phyloP scores from a whole-genome alignment of 2,888 invertebrate species.

The Agriotes lineatus region DNA sequence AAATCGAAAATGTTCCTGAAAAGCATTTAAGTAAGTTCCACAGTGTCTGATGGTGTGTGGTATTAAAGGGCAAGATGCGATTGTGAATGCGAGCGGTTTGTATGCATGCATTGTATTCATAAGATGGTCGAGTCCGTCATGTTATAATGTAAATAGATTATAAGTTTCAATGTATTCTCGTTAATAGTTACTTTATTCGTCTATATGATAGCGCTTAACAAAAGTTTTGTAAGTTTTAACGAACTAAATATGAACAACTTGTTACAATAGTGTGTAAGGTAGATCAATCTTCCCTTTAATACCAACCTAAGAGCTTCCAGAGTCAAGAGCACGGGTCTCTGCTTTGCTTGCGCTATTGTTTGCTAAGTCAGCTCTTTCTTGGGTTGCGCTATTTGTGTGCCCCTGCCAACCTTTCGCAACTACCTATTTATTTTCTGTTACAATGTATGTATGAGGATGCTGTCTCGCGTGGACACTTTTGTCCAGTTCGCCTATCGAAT shows the following conservation, averaged over 20 bases:
- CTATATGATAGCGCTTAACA: slow-evolving; percentile 37
- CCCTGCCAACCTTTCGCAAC: slow-evolving; percentile 54
- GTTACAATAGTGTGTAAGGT: slow-evolving; percentile 59
- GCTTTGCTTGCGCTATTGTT: slow-evolving; percentile 65
- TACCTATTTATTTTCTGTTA: slow-evolving; percentile 39
- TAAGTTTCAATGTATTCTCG: slow-evolving; percentile 46
- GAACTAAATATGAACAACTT: slow-evolving; percentile 55
- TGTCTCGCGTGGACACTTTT: no score
- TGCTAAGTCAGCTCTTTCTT: slow-evolving; percentile 65
- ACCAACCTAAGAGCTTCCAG: slow-evolving; percentile 67
- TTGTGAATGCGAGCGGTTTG: slow-evolving; percentile 63
- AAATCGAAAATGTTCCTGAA: slow-evolving; percentile 67
- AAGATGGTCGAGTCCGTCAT: slow-evolving; percentile 48
- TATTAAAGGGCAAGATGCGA: slow-evolving; percentile 66
- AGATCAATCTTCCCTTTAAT: slow-evolving; percentile 65
- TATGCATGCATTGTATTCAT: slow-evolving; percentile 51
- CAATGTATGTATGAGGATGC: slow-evolving; percentile 1
- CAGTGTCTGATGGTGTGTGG: slow-evolving; percentile 56
- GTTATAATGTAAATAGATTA: slow-evolving; percentile 50
- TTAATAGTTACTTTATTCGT: slow-evolving; percentile 59
- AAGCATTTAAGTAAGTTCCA: slow-evolving; percentile 65
- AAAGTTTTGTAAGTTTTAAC: slow-evolving; percentile 41
- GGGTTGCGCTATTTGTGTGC: slow-evolving; percentile 63
- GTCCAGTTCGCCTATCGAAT: no score
- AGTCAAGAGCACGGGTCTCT: slow-evolving; percentile 66